Evolutionary conservation across 2,797 vertebrate genomes (phyloP).

Genomic region (Melanotaenia boesemani): DNA sequence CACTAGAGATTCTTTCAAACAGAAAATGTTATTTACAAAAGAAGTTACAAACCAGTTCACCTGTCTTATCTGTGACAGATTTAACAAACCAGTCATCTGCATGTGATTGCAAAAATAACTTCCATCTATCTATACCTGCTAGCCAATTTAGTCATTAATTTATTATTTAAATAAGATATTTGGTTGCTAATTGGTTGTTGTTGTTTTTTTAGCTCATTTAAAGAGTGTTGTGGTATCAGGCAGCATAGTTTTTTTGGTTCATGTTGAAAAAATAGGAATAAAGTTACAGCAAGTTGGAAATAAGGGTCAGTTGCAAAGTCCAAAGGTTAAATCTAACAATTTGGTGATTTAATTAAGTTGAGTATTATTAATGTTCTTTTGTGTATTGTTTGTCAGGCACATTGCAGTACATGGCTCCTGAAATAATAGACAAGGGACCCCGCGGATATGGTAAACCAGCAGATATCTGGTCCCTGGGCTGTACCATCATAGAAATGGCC

Average conservation of each 20-base stretch:
- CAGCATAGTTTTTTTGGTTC: neutral
- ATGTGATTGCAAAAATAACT: neutral
- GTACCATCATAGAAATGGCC: conserved; percentile 99
- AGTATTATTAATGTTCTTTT: neutral
- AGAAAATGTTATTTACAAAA: neutral
- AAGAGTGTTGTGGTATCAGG: neutral
- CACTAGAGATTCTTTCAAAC: neutral
- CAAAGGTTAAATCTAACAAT: neutral
- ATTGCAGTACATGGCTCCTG: conserved; percentile 98
- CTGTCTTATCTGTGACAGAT: neutral
- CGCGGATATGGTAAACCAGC: conserved; percentile 97
- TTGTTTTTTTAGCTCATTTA: neutral
- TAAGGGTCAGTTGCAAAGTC: neutral
- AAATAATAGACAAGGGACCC: conserved; percentile 98
- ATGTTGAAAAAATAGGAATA: neutral
- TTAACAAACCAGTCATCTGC: neutral
- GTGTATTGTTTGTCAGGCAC: conserved; percentile 85
- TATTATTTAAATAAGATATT: neutral
- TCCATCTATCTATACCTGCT: neutral
- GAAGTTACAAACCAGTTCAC: neutral
- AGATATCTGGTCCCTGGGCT: conserved; percentile 98
- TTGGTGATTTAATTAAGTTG: neutral
- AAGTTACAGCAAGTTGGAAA: neutral
- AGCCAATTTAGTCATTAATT: neutral
- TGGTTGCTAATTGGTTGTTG: neutral